A percentile compares a stretch with the other conserved stretches of the same genome.
Conservation (phyloP, 2,113 vertebrate species). For the Chaenogobius annularis region DNA sequence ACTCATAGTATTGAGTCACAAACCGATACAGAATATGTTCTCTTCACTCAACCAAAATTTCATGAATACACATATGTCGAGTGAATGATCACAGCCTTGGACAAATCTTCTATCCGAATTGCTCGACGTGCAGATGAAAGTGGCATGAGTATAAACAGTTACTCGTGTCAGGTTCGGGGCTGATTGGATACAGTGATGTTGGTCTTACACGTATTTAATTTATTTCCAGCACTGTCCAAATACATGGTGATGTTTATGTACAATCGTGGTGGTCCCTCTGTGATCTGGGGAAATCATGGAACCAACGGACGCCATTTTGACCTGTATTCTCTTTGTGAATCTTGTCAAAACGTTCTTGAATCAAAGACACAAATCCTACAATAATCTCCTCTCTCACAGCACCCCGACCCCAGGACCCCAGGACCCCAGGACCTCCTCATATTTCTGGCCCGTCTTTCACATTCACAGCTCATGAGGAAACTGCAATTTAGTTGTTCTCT, state of each 20-base stretch:
- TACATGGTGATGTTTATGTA: neutral
- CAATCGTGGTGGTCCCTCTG: neutral
- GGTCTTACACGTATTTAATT: too few species aligned
- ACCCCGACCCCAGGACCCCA: neutral
- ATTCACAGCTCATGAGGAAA: neutral
- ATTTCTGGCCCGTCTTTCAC: slow-evolving; percentile 1
- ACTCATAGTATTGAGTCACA: too few species aligned
- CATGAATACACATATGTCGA: too few species aligned
- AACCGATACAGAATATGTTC: too few species aligned
- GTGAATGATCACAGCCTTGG: too few species aligned
- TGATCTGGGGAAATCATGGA: neutral
- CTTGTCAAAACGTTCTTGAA: neutral
- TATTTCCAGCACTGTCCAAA: too few species aligned
- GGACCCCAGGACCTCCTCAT: neutral
- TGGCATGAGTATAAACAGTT: too few species aligned
- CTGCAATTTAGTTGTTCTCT: neutral
- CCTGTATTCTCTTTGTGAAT: neutral
- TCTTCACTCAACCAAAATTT: too few species aligned
- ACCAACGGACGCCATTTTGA: neutral
- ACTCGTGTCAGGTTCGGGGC: too few species aligned
- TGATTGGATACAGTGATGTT: too few species aligned
- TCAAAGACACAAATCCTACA: neutral
- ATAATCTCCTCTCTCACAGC: neutral
- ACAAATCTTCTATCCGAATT: too few species aligned
- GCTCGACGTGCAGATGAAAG: too few species aligned